phyloP scores from a whole-genome alignment of 2,797 vertebrate genomes.

The Anguilla anguilla region DNA sequence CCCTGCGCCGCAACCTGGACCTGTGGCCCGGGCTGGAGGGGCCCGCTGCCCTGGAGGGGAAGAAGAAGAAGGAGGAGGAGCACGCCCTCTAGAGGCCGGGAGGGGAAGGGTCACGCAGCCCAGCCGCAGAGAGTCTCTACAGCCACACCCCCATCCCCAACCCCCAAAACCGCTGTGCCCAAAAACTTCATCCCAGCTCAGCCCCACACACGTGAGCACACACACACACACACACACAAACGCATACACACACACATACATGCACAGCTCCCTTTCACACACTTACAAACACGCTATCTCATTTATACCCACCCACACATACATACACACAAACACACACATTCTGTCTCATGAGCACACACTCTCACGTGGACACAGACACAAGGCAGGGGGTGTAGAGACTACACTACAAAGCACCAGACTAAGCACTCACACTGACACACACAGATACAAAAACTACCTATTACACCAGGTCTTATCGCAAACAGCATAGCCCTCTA shows the following conservation, averaged over 20 bases:
- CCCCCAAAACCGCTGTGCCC: slow-evolving; percentile 3
- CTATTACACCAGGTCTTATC: not conserved
- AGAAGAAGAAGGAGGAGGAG: slow-evolving; percentile 82
- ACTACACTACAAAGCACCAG: not conserved
- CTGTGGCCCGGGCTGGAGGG: slow-evolving; percentile 83
- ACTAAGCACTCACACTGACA: not conserved
- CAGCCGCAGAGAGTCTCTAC: not conserved
- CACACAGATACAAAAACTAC: not conserved
- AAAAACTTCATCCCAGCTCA: slow-evolving; percentile 24
- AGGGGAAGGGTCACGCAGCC: not conserved
- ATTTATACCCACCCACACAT: not conserved
- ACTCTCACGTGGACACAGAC: not conserved
- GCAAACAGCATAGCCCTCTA: not conserved
- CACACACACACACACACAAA: not conserved
- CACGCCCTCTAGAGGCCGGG: slow-evolving; percentile 75
- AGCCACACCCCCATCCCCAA: not conserved
- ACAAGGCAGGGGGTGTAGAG: not conserved
- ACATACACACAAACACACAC: not conserved
- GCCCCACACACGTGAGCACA: not conserved
- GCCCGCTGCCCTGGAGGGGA: slow-evolving; percentile 50
- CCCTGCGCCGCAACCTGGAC: slow-evolving; percentile 91
- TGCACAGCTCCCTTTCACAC: not conserved
- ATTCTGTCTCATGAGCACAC: not conserved
- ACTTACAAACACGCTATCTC: not conserved
- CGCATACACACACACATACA: slow-evolving; percentile 10